A percentile compares a stretch with the other conserved stretches of the same genome.
Conservation (phyloP, 2,113 vertebrate species). For the Pycnonotus jocosus region DNA sequence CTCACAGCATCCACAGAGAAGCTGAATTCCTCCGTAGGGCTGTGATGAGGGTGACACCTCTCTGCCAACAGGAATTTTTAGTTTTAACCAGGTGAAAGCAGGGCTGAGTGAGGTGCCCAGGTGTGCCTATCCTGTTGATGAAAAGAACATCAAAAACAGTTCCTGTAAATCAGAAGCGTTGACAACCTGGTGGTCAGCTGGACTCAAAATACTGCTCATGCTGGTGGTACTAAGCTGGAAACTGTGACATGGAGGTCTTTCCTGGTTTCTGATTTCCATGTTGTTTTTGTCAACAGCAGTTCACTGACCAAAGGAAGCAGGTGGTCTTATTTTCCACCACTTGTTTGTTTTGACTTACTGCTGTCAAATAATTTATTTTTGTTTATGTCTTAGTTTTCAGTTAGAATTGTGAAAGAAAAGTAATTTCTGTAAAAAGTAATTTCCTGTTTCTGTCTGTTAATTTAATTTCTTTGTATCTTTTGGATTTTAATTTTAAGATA, state of each 20-base stretch:
- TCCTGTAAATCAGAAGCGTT: fast-evolving
- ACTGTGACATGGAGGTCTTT: background rate
- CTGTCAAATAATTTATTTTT: background rate
- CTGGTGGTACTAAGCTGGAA: background rate
- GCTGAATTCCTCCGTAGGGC: fast-evolving
- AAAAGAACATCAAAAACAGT: fast-evolving
- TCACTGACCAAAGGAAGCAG: background rate
- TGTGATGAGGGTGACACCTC: background rate
- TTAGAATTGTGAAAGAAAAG: background rate
- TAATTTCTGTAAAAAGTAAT: background rate
- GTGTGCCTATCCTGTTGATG: background rate
- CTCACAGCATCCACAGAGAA: fast-evolving
- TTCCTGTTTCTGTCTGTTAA: background rate
- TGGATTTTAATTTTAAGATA: background rate
- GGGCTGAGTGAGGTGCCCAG: background rate
- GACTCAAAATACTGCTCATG: background rate
- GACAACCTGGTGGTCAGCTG: background rate
- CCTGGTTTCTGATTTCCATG: background rate
- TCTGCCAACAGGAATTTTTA: background rate
- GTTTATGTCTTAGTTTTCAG: background rate
- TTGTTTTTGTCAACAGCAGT: background rate
- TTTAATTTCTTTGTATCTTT: background rate
- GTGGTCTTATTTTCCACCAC: background rate
- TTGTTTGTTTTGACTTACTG: background rate
- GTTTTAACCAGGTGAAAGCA: background rate